Evolutionary conservation across 2,888 invertebrate genomes (phyloP).

Genomic region (Drosophila ezoana): DNA sequence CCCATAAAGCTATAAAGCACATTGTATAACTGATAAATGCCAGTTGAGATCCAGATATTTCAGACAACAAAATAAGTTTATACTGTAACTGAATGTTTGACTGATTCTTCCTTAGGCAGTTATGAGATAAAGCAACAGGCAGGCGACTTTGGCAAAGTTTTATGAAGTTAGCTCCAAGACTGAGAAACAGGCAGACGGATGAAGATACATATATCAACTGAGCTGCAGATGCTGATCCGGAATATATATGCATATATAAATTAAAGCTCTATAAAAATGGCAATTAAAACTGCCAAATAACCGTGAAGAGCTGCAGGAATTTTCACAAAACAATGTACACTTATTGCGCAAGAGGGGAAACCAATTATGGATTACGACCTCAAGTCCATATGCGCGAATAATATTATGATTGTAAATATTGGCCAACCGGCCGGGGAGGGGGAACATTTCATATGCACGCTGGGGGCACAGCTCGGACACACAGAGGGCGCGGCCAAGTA

Average conservation of each 20-base stretch:
- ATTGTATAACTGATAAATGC: too few relatives aligned
- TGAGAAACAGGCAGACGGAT: too few relatives aligned
- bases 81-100: too few relatives aligned
- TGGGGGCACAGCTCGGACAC: slow-evolving; percentile 69
- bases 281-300: slow-evolving; percentile 15
- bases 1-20: too few relatives aligned
- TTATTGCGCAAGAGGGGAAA: slow-evolving; percentile 55
- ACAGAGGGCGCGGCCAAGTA: slow-evolving; percentile 67
- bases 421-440: slow-evolving; percentile 19
- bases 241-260: not conserved
- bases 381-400: slow-evolving; percentile 76
- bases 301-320: slow-evolving; percentile 11
- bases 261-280: not conserved
- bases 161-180: too few relatives aligned
- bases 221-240: too few relatives aligned
- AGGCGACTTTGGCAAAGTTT: too few relatives aligned
- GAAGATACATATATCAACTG: too few relatives aligned
- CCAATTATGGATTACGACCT: slow-evolving; percentile 75
- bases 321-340: slow-evolving; percentile 33
- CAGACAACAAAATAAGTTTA: too few relatives aligned
- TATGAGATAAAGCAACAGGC: too few relatives aligned
- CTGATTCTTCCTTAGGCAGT: too few relatives aligned
- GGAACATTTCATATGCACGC: slow-evolving; percentile 69
- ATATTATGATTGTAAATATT: slow-evolving; percentile 72
- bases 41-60: too few relatives aligned